These are phyloP conservation scores for Batillaria attramentaria DNA, from an alignment of 1,140 invertebrate genomes.

Conservation along the genomic window DNA sequence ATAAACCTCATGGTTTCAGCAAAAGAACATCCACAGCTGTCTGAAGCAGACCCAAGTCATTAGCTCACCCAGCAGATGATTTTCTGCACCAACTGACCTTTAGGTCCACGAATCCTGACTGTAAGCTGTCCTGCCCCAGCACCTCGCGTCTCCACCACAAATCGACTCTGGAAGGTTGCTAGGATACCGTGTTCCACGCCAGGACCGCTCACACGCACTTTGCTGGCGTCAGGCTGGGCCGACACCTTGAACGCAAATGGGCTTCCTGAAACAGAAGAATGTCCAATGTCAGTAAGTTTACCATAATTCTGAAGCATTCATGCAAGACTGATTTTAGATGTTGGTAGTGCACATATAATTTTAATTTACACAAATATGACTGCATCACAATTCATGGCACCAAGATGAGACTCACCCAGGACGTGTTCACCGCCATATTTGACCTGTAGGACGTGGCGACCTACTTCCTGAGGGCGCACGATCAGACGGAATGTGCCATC, in stretches of 20 bases:
- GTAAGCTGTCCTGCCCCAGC: constrained; percentile 88
- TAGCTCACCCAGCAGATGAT: neutral
- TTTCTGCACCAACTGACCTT: constrained; percentile 76
- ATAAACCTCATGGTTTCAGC: neutral
- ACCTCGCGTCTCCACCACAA: constrained; percentile 97
- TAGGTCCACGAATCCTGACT: constrained; percentile 96
- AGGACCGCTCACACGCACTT: constrained; percentile 85
- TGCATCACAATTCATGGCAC: neutral
- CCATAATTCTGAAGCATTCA: no score
- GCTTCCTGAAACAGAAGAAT: constrained; percentile 83
- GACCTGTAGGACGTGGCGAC: constrained; percentile 92
- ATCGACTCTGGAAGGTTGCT: constrained; percentile 95
- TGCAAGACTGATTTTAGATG: neutral
- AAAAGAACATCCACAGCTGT: neutral
- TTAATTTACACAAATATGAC: neutral
- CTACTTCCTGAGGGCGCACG: constrained; percentile 95
- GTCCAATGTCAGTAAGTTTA: no score
- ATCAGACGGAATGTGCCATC: constrained; percentile 97
- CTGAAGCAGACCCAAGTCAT: neutral
- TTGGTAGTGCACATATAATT: neutral
- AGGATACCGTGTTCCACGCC: constrained; percentile 97
- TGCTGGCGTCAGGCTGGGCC: constrained; percentile 96
- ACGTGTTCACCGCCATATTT: constrained; percentile 89
- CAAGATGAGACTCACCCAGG: constrained; percentile 70
- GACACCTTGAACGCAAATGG: constrained; percentile 92